These are phyloP conservation scores for Abrostola tripartita DNA, from an alignment of 2,888 invertebrate genomes.

Conservation along the genomic window DNA sequence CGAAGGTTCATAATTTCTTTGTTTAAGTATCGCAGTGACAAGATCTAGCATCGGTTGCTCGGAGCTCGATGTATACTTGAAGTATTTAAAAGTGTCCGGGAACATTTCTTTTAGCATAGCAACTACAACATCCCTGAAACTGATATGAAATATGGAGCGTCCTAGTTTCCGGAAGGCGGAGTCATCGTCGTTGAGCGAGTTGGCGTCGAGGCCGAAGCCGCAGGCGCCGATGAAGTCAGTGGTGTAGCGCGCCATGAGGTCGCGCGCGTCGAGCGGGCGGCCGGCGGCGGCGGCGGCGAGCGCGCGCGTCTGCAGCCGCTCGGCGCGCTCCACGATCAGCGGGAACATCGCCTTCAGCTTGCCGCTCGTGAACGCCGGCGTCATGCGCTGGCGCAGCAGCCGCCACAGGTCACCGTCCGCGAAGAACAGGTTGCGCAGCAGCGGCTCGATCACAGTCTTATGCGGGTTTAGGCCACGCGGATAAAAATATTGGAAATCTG, in stretches of 20 bases:
- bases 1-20: constrained; percentile 68
- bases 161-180: constrained; percentile 73
- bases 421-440: constrained; percentile 72
- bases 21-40: constrained; percentile 67
- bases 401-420: constrained; percentile 75
- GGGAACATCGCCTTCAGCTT: constrained; percentile 77
- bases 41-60: constrained; percentile 66
- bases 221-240: constrained; percentile 78
- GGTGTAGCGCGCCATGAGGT: constrained; percentile 77
- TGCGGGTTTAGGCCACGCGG: constrained; percentile 38
- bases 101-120: constrained; percentile 66
- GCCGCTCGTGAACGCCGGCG: constrained; percentile 73
- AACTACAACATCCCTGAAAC: constrained; percentile 52
- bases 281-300: constrained; percentile 52
- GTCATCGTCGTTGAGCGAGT: constrained; percentile 69
- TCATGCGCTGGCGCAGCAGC: constrained; percentile 73
- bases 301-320: constrained; percentile 62
- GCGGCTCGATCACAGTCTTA: constrained; percentile 53
- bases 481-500: constrained; percentile 41
- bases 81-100: constrained; percentile 62
- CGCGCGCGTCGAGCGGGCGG: constrained; percentile 67
- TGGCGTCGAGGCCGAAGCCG: constrained; percentile 74
- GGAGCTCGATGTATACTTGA: constrained; percentile 58
- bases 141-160: constrained; percentile 61
- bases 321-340: constrained; percentile 71